Base-by-base conservation (phyloP, 2,888 invertebrate species). In the Protonemura montana region DNA sequence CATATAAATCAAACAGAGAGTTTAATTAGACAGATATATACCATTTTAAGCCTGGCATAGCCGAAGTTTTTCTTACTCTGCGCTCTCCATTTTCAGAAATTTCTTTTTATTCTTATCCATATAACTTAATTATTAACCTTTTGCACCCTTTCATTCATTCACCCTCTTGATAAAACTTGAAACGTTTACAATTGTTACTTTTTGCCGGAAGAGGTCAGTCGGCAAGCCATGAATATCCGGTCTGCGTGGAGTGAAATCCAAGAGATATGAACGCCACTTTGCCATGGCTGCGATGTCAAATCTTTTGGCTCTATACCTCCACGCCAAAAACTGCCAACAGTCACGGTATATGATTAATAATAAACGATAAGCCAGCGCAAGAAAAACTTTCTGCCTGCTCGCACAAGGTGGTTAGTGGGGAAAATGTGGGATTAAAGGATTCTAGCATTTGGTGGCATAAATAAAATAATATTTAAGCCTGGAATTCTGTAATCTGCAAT, bases 361-460 rank as follows among this genome's bases (percentile, higher is more conserved):
- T 78, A 78, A 78, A 81, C 81, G 81, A 78, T 78, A 78, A 78
- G 28, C 29, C 81, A 30, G 28, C 81, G 6, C 6, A 28, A n/a
- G 16, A 78, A 28, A 78, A 78, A 0, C 27, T 78, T 78, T 28
- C 10, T 77, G 5, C 28, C 29, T 29, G 30, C 29, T 29, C 29
- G 21, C 81, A 81, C 81, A 30, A 28, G 29, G 27, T 28, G 78
- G 28, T 78, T 78, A 78, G 27, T 29, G 21, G 2, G 81, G 30
- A 81, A 81, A 29, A 28, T 81, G 78, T 28, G n/a, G 81, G 81
- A 81, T 81, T 81, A 81, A 29, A 29, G 29, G n/a, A 81, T 81
- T 81, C 30, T 81, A 27, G 81, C n/a, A 28, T 30, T 81, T 28
- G n/a, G 29, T 28, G 28, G 81, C 29, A 30, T 30, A 30, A 30